Base-by-base conservation (phyloP, 2,113 vertebrate species). In the Rhinogobius similis region DNA sequence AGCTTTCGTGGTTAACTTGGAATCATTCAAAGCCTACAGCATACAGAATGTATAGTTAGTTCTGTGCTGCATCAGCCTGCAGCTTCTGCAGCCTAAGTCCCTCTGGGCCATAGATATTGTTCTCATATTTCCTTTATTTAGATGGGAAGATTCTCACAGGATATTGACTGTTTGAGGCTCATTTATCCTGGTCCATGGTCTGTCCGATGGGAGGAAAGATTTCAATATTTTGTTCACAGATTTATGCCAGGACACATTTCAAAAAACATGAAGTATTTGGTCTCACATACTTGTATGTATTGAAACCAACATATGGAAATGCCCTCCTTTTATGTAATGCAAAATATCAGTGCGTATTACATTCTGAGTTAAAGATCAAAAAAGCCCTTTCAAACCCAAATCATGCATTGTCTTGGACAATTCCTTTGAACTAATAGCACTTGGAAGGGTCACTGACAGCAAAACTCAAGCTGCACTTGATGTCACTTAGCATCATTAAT, bases 401-500 rank as follows among this genome's bases (percentile, higher is more conserved):
- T 14, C 62, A 70, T 23, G 23, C 13, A 39, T 65, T 58, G 53
- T 24, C 39, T 65, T 9, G 14, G 23, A 80, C 21, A 75, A 64
- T 55, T 59, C 26, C 70, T 74, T 80, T 53, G 71, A 46, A 68
- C 10, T 62, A 73, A 23, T 52, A 77, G 67, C 14, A 74, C 52
- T 55, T 55, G 52, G 11, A 55, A 50, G 29, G 38, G 58, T 74
- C 68, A 68, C 7, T 27, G 23, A 72, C 32, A 73, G 50, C 64
- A 73, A 77, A 85, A 78, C n/a, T 43, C 56, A 72, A 74, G 70
- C 70, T 85, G 56, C 8, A 56, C 48, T 75, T 70, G n/a, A 78
- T 82, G 76, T 38, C 44, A 20, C 71, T 67, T 73, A 36, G 68
- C 78, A 41, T 36, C 55, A 70, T 77, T 67, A 43, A 76, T 62